phyloP scores from a whole-genome alignment of 1,140 invertebrate genomes.

The Pantala flavescens region DNA sequence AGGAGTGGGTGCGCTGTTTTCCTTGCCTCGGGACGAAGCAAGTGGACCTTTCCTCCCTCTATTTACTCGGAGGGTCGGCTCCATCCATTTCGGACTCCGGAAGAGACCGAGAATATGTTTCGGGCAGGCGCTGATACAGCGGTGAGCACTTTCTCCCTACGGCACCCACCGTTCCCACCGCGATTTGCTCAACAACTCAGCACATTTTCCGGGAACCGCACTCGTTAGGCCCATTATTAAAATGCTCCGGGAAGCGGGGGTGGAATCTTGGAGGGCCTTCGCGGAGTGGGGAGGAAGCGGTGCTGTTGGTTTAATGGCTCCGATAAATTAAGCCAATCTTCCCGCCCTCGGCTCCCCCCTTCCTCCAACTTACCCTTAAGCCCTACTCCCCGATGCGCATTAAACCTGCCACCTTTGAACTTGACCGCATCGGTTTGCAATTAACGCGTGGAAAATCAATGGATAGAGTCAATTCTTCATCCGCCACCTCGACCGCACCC shows the following conservation, averaged over 20 bases:
- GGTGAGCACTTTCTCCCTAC: not conserved
- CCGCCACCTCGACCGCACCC: not conserved
- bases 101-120: conserved; percentile 5
- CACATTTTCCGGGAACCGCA: not conserved
- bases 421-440: conserved; percentile 24
- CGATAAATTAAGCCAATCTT: conserved; percentile 22
- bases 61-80: not conserved
- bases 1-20: not conserved
- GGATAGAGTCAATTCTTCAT: conserved; percentile 20
- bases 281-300: not conserved
- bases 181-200: conserved; percentile 12
- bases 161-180: not conserved
- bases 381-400: conserved; percentile 15
- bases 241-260: conserved; percentile 12
- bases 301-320: conserved; percentile 20
- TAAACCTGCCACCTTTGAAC: conserved; percentile 17
- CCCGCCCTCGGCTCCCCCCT: not conserved
- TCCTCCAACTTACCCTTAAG: conserved; percentile 14
- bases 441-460: conserved; percentile 23
- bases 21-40: too few relatives aligned
- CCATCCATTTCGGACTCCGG: conserved; percentile 2
- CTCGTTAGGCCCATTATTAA: conserved; percentile 17
- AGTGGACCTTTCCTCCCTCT: not conserved
- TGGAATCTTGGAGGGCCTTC: not conserved
- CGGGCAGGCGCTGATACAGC: conserved; percentile 5